Percentiles rank a stretch among this genome's conserved stretches.
Evolutionary conservation across 2,797 vertebrate species (phyloP).

Genomic region (Chloroceryle inda): DNA sequence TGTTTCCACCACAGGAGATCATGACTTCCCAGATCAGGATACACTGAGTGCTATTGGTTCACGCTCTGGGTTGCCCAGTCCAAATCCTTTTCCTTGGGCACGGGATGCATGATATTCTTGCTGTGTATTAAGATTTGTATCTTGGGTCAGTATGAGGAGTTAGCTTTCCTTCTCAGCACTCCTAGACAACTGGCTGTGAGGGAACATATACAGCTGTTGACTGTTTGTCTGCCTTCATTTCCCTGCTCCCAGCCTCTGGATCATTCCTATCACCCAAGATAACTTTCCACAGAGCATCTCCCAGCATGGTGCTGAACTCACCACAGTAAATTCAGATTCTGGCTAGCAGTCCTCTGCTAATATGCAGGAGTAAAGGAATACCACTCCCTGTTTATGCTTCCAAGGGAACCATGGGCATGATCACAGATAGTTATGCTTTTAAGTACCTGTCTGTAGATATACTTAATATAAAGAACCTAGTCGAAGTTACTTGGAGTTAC

Average conservation of each 20-base stretch:
- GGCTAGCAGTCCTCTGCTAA: not conserved
- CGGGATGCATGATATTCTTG: not conserved
- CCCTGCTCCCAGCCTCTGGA: not conserved
- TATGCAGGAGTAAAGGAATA: fast-evolving
- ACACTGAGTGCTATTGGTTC: not conserved
- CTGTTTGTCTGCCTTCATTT: fast-evolving
- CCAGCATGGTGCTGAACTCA: not conserved
- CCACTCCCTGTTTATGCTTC: fast-evolving
- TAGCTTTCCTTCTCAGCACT: not conserved
- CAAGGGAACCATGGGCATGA: fast-evolving
- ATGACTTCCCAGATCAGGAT: not conserved
- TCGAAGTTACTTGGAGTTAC: not conserved
- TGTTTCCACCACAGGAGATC: not conserved
- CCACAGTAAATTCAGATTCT: not conserved
- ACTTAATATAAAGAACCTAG: not conserved
- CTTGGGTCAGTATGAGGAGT: not conserved
- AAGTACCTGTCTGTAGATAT: not conserved
- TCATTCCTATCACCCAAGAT: not conserved
- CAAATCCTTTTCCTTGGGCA: not conserved
- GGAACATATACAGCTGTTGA: not conserved
- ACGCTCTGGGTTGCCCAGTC: fast-evolving
- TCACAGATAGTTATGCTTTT: fast-evolving
- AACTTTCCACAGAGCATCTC: not conserved
- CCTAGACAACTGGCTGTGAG: not conserved
- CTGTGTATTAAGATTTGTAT: not conserved